Evolutionary conservation across 2,888 invertebrate species (phyloP), one percentile per base, ranked within the genome.

Genomic region (Sphaerophoria rueppellii): DNA sequence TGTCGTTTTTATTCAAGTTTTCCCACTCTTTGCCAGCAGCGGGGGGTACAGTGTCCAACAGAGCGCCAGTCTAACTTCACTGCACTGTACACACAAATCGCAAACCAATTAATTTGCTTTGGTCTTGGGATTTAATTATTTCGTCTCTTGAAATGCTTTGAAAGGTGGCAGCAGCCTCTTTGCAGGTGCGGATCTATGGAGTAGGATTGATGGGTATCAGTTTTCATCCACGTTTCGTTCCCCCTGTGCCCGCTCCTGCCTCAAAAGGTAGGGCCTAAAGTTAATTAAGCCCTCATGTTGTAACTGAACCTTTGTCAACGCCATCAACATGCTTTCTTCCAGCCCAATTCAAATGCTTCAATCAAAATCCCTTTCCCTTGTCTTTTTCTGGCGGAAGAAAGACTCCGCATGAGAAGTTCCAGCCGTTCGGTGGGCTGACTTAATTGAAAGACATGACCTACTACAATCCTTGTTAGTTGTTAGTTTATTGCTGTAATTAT

Each of bases 391-490:
- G 2, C 1, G 24, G 24, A 24, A 24, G 1, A 24, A 24, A 24
- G 24, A 24, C 24, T 24, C 24, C 24, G 2, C 24, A 24, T 2
- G 24, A 24, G 24, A 24, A 1, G 24, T 24, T 24, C 24, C 24
- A 2, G 24, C 24, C 24, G 24, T 24, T 48, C 35, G 54, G 85
- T 77, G 76, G 85, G 72, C 52, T 32, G 85, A 73, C 76, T 85
- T 85, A 85, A 85, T 85, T 85, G 85, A 85, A 85, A 85, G 76
- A 85, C 85, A 85, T 85, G 85, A 85, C 85, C 85, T 81, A 81
- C 76, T 85, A 73, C 81, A 85, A 81, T 85, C 81, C 76, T 85
- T 85, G 85, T 85, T 85, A 85, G 85, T 81, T 81, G 85, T 40
- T 85, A 81, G 85, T 85, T 81, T 85, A 85, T 85, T 81, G 81